These are phyloP conservation scores for Crossocerus cetratus DNA, from an alignment of 2,888 invertebrate species.

Conservation along the genomic window DNA sequence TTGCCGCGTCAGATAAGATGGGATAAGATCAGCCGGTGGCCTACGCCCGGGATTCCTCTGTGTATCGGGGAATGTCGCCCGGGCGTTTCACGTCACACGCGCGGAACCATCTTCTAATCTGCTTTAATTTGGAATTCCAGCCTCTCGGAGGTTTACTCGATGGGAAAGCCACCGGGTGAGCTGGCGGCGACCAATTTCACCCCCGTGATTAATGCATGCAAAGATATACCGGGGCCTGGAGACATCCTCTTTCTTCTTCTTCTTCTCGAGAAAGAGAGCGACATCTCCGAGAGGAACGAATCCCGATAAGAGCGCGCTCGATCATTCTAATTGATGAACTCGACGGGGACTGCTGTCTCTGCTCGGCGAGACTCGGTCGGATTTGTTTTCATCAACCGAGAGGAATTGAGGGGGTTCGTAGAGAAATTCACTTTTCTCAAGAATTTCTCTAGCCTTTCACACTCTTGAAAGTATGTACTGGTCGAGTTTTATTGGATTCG, in stretches of 20 bases:
- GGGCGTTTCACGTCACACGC: constrained; percentile 35
- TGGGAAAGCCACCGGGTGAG: constrained; percentile 22
- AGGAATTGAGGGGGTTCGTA: too few relatives aligned
- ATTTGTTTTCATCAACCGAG: too few relatives aligned
- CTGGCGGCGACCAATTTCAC: constrained; percentile 55
- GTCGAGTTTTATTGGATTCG: too few relatives aligned
- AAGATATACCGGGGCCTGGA: constrained; percentile 58
- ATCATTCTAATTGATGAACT: not conserved
- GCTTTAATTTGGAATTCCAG: constrained; percentile 55
- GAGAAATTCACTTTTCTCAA: too few relatives aligned
- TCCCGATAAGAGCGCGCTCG: not conserved
- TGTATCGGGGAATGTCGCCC: constrained; percentile 35
- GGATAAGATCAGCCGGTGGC: constrained; percentile 13
- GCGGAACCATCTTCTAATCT: constrained; percentile 34
- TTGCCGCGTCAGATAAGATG: constrained; percentile 36
- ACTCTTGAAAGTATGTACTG: too few relatives aligned
- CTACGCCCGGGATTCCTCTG: constrained; percentile 25
- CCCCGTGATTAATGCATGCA: constrained; percentile 63
- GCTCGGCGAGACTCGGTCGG: too few relatives aligned
- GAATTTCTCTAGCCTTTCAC: too few relatives aligned
- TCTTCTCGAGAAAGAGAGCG: too few relatives aligned
- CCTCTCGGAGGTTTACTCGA: constrained; percentile 41
- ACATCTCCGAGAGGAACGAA: too few relatives aligned
- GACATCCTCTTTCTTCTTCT: constrained; percentile 14
- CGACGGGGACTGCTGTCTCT: too few relatives aligned